These are phyloP conservation scores for Coptodon rendalli DNA, from an alignment of 2,113 vertebrate species.

Conservation along the genomic window DNA sequence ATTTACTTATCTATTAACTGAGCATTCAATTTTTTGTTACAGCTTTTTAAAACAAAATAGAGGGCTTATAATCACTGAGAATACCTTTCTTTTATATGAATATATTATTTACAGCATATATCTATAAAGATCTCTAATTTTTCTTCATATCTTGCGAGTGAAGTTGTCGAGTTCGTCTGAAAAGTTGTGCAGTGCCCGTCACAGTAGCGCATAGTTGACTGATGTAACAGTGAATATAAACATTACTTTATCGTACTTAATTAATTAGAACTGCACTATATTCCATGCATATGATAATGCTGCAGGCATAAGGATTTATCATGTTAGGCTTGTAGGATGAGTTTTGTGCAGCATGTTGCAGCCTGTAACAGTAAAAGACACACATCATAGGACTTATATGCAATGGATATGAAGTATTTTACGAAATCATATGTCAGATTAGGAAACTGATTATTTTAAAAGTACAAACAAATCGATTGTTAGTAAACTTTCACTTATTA, in stretches of 20 bases:
- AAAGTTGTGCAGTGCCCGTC: fast-evolving
- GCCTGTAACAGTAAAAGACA: background rate
- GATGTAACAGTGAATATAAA: background rate
- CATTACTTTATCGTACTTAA: background rate
- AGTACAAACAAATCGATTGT: background rate
- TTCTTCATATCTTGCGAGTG: background rate
- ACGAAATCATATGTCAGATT: background rate
- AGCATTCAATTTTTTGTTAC: background rate
- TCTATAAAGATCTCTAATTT: background rate
- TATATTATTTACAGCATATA: background rate
- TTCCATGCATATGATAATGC: background rate
- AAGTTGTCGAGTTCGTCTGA: background rate
- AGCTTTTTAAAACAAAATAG: background rate
- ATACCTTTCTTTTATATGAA: background rate
- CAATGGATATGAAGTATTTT: background rate
- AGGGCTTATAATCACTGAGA: background rate
- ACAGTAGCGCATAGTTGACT: background rate
- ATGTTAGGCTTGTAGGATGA: background rate
- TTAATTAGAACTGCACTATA: background rate
- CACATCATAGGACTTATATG: background rate
- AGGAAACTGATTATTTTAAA: background rate
- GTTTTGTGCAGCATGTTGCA: background rate
- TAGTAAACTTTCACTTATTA: background rate
- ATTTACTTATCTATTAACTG: background rate
- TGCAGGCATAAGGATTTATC: background rate